phyloP scores from a whole-genome alignment of 2,888 invertebrate species.

The Ochlodes sylvanus region DNA sequence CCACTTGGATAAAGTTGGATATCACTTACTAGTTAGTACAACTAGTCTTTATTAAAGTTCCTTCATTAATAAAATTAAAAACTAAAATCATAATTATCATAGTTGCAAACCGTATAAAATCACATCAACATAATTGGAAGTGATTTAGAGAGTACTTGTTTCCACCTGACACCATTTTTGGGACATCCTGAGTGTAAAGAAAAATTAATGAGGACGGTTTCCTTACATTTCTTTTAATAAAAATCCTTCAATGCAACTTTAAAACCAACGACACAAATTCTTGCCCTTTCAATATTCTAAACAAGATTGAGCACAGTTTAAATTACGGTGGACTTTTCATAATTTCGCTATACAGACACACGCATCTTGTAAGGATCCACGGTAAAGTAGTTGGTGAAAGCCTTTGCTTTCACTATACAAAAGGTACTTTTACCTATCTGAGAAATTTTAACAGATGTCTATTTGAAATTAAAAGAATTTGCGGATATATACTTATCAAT shows the following conservation, averaged over 20 bases:
- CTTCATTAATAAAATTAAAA: too few relatives aligned
- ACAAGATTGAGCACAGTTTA: neutral
- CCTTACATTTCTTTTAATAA: constrained; percentile 8
- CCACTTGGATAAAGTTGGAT: too few relatives aligned
- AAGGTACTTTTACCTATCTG: too few relatives aligned
- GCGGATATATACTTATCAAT: constrained; percentile 47
- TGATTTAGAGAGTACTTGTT: neutral
- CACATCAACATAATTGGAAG: neutral
- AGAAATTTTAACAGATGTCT: constrained; percentile 20
- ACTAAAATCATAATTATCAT: too few relatives aligned
- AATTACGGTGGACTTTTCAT: constrained; percentile 6
- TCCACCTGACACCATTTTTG: constrained; percentile 2
- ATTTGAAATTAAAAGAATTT: constrained; percentile 45
- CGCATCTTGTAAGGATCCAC: constrained; percentile 32
- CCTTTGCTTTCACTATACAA: too few relatives aligned
- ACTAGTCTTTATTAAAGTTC: too few relatives aligned
- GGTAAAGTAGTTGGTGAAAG: constrained; percentile 42
- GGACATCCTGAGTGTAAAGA: neutral
- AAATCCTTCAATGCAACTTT: constrained; percentile 4
- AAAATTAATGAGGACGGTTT: constrained; percentile 7
- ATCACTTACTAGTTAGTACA: too few relatives aligned
- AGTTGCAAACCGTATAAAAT: neutral
- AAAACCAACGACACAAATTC: constrained; percentile 9
- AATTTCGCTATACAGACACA: constrained; percentile 4
- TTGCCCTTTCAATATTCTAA: constrained; percentile 6